Evolutionary conservation across 2,113 vertebrate genomes (phyloP).

Genomic region (Motacilla alba): DNA sequence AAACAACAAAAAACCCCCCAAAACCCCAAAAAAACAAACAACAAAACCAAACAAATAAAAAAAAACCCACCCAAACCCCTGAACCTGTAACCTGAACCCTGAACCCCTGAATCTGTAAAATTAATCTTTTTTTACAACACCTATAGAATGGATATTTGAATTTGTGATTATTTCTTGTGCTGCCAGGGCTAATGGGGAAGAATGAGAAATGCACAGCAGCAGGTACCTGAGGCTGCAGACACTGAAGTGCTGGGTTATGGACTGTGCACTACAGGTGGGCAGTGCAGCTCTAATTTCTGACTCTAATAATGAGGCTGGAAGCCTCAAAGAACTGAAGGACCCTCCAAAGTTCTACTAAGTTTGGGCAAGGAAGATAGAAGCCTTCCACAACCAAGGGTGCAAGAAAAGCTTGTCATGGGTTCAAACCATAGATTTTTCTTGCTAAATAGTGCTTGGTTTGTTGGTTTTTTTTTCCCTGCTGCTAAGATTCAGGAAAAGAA

Average conservation of each 20-base stretch:
- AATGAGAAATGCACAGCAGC: not conserved
- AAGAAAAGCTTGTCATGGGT: not conserved
- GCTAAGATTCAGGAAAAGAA: not conserved
- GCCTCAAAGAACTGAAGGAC: not conserved
- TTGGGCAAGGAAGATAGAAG: not conserved
- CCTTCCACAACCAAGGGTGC: not conserved
- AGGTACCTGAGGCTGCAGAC: not conserved
- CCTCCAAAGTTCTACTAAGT: not conserved
- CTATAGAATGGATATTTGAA: not conserved
- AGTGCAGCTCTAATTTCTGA: not conserved
- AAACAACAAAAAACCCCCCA: no score
- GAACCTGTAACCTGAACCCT: no score
- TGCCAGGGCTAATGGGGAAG: not conserved
- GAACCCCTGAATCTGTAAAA: not conserved
- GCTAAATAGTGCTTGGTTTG: not conserved
- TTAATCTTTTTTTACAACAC: not conserved
- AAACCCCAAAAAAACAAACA: no score
- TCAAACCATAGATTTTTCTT: not conserved
- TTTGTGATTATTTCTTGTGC: not conserved
- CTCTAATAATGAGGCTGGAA: not conserved
- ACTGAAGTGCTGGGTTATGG: not conserved
- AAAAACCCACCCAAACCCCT: no score
- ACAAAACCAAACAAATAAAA: not conserved
- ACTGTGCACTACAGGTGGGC: fast-evolving
- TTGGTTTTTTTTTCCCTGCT: not conserved